These are phyloP conservation scores for Mus minutoides DNA, from an alignment of 2,797 vertebrate species.

Conservation along the genomic window DNA sequence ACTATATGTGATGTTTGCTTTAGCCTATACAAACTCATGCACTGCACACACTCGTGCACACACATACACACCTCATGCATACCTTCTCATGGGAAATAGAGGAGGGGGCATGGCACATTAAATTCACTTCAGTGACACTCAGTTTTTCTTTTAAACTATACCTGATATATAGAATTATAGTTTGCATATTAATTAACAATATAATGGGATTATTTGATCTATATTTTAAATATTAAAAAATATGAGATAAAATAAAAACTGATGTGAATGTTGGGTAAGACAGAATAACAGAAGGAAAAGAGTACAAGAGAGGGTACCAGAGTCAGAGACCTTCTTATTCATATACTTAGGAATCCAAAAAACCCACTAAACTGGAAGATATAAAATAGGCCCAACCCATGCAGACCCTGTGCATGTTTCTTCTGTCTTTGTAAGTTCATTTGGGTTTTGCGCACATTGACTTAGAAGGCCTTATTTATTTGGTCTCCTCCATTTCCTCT, in stretches of 20 bases:
- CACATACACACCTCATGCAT: not conserved
- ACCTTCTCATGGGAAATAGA: not conserved
- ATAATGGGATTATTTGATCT: not conserved
- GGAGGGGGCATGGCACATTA: not conserved
- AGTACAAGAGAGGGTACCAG: too few relatives aligned
- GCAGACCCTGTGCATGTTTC: too few relatives aligned
- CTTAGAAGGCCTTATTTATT: too few relatives aligned
- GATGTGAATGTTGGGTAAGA: not conserved
- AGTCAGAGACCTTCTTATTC: too few relatives aligned
- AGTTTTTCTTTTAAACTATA: not conserved
- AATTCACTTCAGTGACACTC: not conserved
- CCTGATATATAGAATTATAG: not conserved
- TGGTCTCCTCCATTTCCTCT: not conserved
- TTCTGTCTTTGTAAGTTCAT: too few relatives aligned
- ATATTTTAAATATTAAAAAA: not conserved
- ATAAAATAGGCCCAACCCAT: too few relatives aligned
- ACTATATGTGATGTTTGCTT: not conserved
- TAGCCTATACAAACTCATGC: not conserved
- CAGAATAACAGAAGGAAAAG: not conserved
- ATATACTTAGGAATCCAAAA: too few relatives aligned
- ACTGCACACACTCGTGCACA: too few relatives aligned
- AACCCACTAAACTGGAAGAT: too few relatives aligned
- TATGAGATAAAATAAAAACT: not conserved
- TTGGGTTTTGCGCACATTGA: too few relatives aligned
- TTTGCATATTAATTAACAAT: not conserved